Conservation (phyloP, 1,140 invertebrate genomes). For the Zelostemma sp. region DNA sequence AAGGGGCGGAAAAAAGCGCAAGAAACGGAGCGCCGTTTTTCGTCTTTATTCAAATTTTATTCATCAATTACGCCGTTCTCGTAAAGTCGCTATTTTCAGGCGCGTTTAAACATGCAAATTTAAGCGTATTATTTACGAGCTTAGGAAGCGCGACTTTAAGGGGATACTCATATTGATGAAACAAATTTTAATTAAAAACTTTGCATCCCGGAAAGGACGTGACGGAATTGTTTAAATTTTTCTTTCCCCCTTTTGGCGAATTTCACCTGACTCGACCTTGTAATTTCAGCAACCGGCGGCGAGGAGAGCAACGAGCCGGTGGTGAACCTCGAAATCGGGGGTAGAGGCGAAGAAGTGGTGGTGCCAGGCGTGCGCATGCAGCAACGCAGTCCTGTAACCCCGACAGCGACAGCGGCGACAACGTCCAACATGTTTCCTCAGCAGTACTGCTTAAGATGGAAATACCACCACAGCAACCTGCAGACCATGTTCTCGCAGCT, state of each 20-base stretch:
- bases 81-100: slow-evolving; percentile 1
- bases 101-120: slow-evolving; percentile 5
- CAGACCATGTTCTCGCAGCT: slow-evolving; percentile 92
- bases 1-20: no score
- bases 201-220: no score
- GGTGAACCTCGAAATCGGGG: slow-evolving; percentile 47
- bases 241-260: no score
- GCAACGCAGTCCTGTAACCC: slow-evolving; percentile 57
- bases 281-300: slow-evolving; percentile 46
- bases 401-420: slow-evolving; percentile 50
- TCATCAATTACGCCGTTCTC: neutral
- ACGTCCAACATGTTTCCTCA: slow-evolving; percentile 78
- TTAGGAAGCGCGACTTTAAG: slow-evolving; percentile 3
- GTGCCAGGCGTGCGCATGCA: slow-evolving; percentile 62
- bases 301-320: slow-evolving; percentile 49
- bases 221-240: no score
- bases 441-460: slow-evolving; percentile 92
- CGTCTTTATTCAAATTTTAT: slow-evolving; percentile 5
- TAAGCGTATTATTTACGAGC: slow-evolving; percentile 1
- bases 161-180: slow-evolving; percentile 2
- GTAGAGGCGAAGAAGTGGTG: slow-evolving; percentile 44
- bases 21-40: neutral
- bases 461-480: slow-evolving; percentile 90
- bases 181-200: slow-evolving; percentile 1
- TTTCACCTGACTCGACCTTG: no score